Evolutionary conservation across 2,797 vertebrate species (phyloP), one percentile per base, ranked within the genome.

Genomic region (Notamacropus eugenii): DNA sequence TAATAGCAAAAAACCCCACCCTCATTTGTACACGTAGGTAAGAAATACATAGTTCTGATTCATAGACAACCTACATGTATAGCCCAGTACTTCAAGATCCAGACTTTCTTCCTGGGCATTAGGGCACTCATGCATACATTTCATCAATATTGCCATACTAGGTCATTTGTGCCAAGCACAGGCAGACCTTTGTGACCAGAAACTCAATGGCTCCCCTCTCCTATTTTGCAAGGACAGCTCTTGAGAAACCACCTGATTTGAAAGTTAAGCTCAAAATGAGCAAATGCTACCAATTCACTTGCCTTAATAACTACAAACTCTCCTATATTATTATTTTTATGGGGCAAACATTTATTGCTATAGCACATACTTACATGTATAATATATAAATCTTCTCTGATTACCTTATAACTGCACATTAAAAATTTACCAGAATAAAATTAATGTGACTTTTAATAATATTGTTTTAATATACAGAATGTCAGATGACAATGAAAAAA

Each of bases 361-460:
- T 95, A 96, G 91, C 95, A 94, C 91, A 90, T 94, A 97, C 90
- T 58, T 97, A 50, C 95, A 90, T 19, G 9, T 93, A 59, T 96
- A 94, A 95, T 97, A 95, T 95, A 95, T 97, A 97, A 55, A 54
- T 96, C 92, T 97, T 97, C 54, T 92, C 93, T 97, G 97, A 97
- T 98, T 98, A 95, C 46, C 82, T 98, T 98, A 55, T 95, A 98
- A 96, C 92, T 95, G 52, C 94, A 97, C 93, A 96, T 97, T 98
- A 97, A 98, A 98, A 98, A 98, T 98, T 57, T 96, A 98, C 93
- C 74, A 97, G 46, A 93, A 97, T 98, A 97, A 98, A 98, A 98
- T 98, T 97, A 96, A 98, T 98, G 95, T 93, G 87, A 92, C 95
- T 9, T 97, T 97, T 95, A 92, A 97, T 97, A 97, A 90, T 97